Conservation (phyloP, 2,113 vertebrate species). For the Myocastor coypus region DNA sequence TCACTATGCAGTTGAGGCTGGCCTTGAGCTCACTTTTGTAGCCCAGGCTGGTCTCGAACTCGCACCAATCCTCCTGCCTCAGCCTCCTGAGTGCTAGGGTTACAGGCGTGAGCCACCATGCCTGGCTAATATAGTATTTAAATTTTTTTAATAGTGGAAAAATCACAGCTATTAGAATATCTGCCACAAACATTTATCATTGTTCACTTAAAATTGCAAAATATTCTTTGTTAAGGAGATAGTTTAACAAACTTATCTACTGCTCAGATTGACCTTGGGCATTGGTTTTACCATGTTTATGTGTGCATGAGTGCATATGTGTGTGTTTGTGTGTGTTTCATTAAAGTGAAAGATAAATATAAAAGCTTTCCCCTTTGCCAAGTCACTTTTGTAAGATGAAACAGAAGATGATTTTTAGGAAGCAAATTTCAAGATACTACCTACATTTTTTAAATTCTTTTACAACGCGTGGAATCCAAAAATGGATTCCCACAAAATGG, state of each 20-base stretch:
- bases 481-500: not conserved
- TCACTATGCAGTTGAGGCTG: no score
- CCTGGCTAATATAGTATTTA: no score
- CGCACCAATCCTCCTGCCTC: no score
- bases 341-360: not conserved
- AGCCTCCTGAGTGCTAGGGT: no score
- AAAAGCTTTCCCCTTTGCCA: not conserved
- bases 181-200: not conserved
- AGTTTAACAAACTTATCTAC: not conserved
- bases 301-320: not conserved
- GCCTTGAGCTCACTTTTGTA: no score
- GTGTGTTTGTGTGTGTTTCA: not conserved
- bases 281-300: not conserved
- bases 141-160: not conserved
- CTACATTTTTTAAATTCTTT: not conserved
- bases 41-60: no score
- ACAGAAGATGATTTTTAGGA: not conserved
- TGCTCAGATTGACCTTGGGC: not conserved
- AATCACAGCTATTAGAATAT: not conserved
- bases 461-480: not conserved
- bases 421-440: not conserved
- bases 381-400: conserved; percentile 8
- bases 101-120: no score
- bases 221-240: not conserved
- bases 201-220: not conserved